A percentile compares a stretch with the other conserved stretches of the same genome.
These are phyloP conservation scores for Acanthoscelides obtectus DNA, from an alignment of 2,888 invertebrate genomes.

Conservation along the genomic window DNA sequence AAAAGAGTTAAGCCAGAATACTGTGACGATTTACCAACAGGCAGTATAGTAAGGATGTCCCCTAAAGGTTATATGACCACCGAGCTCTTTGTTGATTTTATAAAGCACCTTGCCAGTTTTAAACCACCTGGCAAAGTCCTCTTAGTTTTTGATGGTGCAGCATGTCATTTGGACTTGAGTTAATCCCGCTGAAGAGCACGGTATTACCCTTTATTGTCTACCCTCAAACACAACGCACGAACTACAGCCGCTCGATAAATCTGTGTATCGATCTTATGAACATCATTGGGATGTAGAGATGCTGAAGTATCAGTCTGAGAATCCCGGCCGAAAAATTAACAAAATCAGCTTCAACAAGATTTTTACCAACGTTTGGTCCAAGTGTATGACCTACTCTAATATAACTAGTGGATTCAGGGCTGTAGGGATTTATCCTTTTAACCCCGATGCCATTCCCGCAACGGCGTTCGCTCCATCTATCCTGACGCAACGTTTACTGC, in stretches of 20 bases:
- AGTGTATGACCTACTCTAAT: constrained; percentile 27
- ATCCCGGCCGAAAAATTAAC: constrained; percentile 9
- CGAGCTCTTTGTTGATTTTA: constrained; percentile 2
- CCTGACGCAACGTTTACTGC: constrained; percentile 4
- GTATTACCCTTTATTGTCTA: constrained; percentile 29
- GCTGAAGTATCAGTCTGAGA: constrained; percentile 27
- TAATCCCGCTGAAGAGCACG: constrained; percentile 27
- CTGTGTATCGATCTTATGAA: constrained; percentile 33
- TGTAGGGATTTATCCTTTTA: constrained; percentile 27
- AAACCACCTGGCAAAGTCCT: background rate
- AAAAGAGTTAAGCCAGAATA: constrained; percentile 25
- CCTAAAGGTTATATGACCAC: constrained; percentile 6
- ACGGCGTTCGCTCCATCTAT: constrained; percentile 27
- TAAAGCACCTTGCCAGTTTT: background rate
- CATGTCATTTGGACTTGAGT: constrained; percentile 31
- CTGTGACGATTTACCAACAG: constrained; percentile 26
- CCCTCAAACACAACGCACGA: constrained; percentile 41
- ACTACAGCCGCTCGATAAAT: constrained; percentile 37
- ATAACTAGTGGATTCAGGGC: constrained; percentile 30
- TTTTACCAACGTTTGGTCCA: constrained; percentile 28
- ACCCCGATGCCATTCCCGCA: constrained; percentile 29
- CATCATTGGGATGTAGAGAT: constrained; percentile 38
- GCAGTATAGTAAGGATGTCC: constrained; percentile 7
- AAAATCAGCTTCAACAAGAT: constrained; percentile 18
- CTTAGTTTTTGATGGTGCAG: constrained; percentile 10